A percentile compares a stretch with the other conserved stretches of the same genome.
phyloP scores from a whole-genome alignment of 1,140 invertebrate species.

The Ptiloglossa arizonensis region DNA sequence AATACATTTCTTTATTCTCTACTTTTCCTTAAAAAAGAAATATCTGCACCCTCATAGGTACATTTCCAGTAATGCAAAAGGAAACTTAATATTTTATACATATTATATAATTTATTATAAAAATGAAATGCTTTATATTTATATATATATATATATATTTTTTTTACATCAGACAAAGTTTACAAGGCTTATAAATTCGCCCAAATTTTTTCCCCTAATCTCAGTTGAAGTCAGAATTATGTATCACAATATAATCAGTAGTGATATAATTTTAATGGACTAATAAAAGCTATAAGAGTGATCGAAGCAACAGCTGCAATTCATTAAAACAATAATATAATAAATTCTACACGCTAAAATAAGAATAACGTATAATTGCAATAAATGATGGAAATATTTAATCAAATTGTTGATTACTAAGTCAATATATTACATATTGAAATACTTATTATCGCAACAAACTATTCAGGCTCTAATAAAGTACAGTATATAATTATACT shows the following conservation, averaged over 20 bases:
- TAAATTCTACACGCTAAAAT: not conserved
- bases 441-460: conserved; percentile 24
- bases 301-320: not conserved
- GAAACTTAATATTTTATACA: conserved; percentile 5
- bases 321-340: conserved; percentile 22
- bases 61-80: not conserved
- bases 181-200: conserved; percentile 21
- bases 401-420: conserved; percentile 13
- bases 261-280: not conserved
- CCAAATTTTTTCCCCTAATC: not conserved
- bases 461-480: conserved; percentile 24
- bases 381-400: not conserved
- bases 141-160: conserved; percentile 11
- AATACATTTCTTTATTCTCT: conserved; percentile 1
- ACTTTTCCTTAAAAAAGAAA: not conserved
- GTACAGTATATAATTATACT: not conserved
- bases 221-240: not conserved
- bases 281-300: conserved; percentile 22
- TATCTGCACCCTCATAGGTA: not conserved
- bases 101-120: conserved; percentile 21
- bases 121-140: conserved; percentile 31
- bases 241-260: not conserved
- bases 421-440: conserved; percentile 21
- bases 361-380: conserved; percentile 4
- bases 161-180: conserved; percentile 30